A percentile compares a stretch with the other conserved stretches of the same genome.
Conservation (phyloP, 2,797 vertebrate genomes). For the Amblyopsis hoosieri region DNA sequence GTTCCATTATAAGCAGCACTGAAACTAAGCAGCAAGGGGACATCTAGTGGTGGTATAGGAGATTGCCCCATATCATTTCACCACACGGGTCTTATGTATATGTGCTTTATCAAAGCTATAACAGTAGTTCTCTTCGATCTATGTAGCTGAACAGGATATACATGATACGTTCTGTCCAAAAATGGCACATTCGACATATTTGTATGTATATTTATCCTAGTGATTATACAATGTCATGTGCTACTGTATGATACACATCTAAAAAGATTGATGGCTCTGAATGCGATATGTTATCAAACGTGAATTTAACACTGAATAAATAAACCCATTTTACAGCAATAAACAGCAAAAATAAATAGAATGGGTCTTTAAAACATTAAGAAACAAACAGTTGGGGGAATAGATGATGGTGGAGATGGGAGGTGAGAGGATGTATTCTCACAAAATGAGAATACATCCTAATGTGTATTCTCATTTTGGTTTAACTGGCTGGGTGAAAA, state of each 20-base stretch:
- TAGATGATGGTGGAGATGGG: conserved; percentile 29
- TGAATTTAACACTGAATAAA: conserved; percentile 66
- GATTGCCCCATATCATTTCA: conserved; percentile 34
- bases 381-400: conserved; percentile 33
- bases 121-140: conserved; percentile 33
- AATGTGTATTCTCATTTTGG: conserved; percentile 58
- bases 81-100: conserved; percentile 34
- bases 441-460: conserved; percentile 20
- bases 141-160: conserved; percentile 40
- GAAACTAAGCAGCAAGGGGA: conserved; percentile 61
- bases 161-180: conserved; percentile 56
- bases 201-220: conserved; percentile 49
- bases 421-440: conserved; percentile 30
- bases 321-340: conserved; percentile 65
- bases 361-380: conserved; percentile 29
- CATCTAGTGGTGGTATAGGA: conserved; percentile 52
- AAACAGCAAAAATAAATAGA: conserved; percentile 63
- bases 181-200: conserved; percentile 76
- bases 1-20: conserved; percentile 37
- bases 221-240: conserved; percentile 46
- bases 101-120: conserved; percentile 45
- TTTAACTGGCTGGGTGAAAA: conserved; percentile 51
- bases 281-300: conserved; percentile 39
- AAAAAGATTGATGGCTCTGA: conserved; percentile 42
- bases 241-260: conserved; percentile 45